A percentile compares a stretch with the other conserved stretches of the same genome.
Conservation (phyloP, 2,888 invertebrate species). For the Tanytarsus gracilentus region DNA sequence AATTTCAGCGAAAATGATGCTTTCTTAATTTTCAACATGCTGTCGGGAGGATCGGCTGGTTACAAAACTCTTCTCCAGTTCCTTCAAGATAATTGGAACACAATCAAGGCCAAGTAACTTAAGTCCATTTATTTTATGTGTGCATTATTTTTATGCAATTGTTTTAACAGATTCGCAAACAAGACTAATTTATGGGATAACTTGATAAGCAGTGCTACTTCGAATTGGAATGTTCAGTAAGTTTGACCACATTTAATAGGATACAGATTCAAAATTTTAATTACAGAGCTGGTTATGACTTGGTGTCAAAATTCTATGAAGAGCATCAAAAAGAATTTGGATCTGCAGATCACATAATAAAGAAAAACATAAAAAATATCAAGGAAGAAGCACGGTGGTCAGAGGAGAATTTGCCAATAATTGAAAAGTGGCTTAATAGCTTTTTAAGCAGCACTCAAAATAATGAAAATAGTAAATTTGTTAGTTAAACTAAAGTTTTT, state of each 20-base stretch:
- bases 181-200: constrained; percentile 69
- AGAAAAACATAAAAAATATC: constrained; percentile 62
- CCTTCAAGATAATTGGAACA: constrained; percentile 59
- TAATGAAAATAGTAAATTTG: constrained; percentile 37
- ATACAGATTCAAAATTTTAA: too few species aligned
- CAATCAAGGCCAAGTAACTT: constrained; percentile 55
- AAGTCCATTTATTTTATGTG: constrained; percentile 10
- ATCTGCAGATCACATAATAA: constrained; percentile 62
- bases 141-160: not conserved
- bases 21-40: constrained; percentile 64
- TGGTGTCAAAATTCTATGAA: constrained; percentile 57
- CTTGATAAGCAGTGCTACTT: constrained; percentile 64
- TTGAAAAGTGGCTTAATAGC: constrained; percentile 60
- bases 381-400: constrained; percentile 70
- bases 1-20: constrained; percentile 70
- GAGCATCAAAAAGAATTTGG: constrained; percentile 59
- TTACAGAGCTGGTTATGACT: constrained; percentile 62
- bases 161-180: constrained; percentile 50
- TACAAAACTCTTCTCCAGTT: constrained; percentile 64
- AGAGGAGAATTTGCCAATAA: constrained; percentile 62
- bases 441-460: constrained; percentile 42
- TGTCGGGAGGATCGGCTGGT: constrained; percentile 56
- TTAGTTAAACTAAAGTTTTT: constrained; percentile 33
- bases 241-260: too few species aligned
- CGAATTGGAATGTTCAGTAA: constrained; percentile 54